Conservation (phyloP, 2,888 invertebrate genomes). For the Caenorhabditis panamensis region DNA sequence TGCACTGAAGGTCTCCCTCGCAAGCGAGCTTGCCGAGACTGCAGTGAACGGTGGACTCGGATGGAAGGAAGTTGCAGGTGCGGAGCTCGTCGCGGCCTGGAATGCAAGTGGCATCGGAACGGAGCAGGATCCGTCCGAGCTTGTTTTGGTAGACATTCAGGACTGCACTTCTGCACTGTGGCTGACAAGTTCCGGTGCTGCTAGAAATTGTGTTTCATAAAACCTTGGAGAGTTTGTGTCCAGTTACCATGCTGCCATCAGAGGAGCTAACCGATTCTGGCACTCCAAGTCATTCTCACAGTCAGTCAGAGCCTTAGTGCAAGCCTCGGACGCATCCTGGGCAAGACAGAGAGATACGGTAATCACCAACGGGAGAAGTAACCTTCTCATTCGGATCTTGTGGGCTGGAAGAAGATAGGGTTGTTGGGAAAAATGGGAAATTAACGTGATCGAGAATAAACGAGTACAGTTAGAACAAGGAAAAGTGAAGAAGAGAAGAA, state of each 20-base stretch:
- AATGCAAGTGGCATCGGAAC: constrained; percentile 77
- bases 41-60: constrained; percentile 77
- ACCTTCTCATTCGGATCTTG: constrained; percentile 23
- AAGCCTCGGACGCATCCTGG: constrained; percentile 68
- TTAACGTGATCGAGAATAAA: no score
- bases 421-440: constrained; percentile 1
- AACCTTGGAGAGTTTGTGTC: neutral
- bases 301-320: constrained; percentile 74
- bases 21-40: constrained; percentile 79
- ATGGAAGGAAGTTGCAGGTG: constrained; percentile 79
- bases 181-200: constrained; percentile 79
- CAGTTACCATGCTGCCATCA: constrained; percentile 78
- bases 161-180: constrained; percentile 79
- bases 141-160: constrained; percentile 80
- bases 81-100: constrained; percentile 78
- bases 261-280: constrained; percentile 79
- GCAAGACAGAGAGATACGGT: constrained; percentile 28
- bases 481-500: neutral
- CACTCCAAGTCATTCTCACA: constrained; percentile 80
- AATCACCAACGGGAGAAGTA: constrained; percentile 13
- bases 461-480: no score
- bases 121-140: constrained; percentile 72
- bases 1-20: constrained; percentile 80
- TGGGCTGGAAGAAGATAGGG: constrained; percentile 20
- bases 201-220: constrained; percentile 74